Evolutionary conservation across 2,888 invertebrate species (phyloP), one percentile per base, ranked within the genome.

Genomic region (Calephelis perditalis): DNA sequence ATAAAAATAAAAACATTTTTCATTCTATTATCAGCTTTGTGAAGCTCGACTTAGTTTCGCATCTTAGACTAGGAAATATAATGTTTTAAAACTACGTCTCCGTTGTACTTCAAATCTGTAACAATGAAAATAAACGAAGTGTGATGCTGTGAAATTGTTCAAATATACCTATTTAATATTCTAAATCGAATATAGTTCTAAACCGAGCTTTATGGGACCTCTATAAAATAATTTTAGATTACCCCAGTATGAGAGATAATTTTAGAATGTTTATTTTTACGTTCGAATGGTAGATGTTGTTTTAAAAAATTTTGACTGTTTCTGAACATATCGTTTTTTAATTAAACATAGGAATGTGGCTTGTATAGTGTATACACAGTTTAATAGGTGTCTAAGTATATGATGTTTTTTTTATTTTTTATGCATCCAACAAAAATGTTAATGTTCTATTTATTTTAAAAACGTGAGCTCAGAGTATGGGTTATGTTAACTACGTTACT

Each of bases 141-240:
- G 52, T 54, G 36, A 54, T 54, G 52, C 36, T 36, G 35, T 52
- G 36, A 36, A 52, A 11, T 52, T 52, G 52, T 52, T 52, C 11
- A 52, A 52, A 52, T 52, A 36, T 52, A 52, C 26, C 52, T 52
- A 52, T 36, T 36, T 36, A 52, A 35, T 52, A 35, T 52, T 52
- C 11, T 52, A 36, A 54, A 36, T 54, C 36, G 52, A 54, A 54
- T 54, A 36, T 54, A 54, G 36, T 36, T 54, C 36, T 52, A 52
- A 52, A 52, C 36, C 52, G 49, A 49, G 49, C 49, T 49, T 49
- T 26, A 49, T 49, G 49, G 49, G 49, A 49, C 49, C 35, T 49
- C 49, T 49, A 15, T 49, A 49, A 49, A 49, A 49, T 49, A 49
- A 49, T 49, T 49, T 49, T 9, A 10, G 35, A 49, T 15, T 49